Percentiles rank a stretch among this genome's conserved stretches.
phyloP scores from a whole-genome alignment of 2,888 invertebrate species.

The Cephus nigrinus region DNA sequence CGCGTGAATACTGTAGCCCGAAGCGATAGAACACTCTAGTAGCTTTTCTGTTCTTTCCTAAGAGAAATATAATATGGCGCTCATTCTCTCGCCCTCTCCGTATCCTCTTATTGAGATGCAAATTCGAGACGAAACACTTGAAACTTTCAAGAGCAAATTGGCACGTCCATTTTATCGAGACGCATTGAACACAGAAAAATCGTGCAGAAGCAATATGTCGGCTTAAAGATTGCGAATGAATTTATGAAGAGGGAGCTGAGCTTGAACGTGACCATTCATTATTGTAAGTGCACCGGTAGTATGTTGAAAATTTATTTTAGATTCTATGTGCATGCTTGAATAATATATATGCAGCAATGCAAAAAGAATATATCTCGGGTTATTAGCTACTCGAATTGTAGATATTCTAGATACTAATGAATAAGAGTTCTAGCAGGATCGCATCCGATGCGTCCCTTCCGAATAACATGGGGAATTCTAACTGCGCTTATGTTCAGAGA shows the following conservation, averaged over 20 bases:
- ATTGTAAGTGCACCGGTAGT: neutral
- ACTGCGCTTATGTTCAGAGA: neutral
- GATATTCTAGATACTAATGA: neutral
- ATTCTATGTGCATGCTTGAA: neutral
- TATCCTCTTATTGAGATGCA: neutral
- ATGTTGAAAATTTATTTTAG: neutral
- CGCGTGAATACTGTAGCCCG: slow-evolving; percentile 43
- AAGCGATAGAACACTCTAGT: slow-evolving; percentile 39
- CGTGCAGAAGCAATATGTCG: neutral
- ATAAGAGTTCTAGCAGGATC: neutral
- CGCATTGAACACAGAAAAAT: neutral
- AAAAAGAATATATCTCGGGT: neutral
- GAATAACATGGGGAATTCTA: neutral
- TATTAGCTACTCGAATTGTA: neutral
- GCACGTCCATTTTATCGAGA: too few relatives aligned
- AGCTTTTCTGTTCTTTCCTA: neutral
- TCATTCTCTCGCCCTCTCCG: neutral
- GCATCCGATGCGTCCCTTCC: neutral
- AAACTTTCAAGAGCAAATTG: neutral
- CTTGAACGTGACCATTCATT: neutral
- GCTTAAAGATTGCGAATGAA: neutral
- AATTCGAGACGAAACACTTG: neutral
- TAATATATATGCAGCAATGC: neutral
- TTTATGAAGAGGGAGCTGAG: neutral
- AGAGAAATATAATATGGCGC: neutral